phyloP scores from a whole-genome alignment of 1,140 invertebrate genomes.

The Bombus polaris region DNA sequence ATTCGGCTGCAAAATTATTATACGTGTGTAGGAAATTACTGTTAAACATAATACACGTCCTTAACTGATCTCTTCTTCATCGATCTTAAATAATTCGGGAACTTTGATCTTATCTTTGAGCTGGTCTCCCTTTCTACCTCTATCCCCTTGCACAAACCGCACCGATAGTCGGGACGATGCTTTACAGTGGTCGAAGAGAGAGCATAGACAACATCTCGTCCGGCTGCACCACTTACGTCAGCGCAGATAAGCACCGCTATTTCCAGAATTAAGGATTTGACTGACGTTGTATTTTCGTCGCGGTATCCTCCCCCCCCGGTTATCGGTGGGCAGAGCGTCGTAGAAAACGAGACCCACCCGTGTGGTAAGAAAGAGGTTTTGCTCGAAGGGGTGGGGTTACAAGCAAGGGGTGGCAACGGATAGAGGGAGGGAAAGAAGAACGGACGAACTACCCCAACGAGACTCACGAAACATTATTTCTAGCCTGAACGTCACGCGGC shows the following conservation, averaged over 20 bases:
- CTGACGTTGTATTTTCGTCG: constrained; percentile 60
- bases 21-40: not conserved
- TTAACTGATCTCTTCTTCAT: not conserved
- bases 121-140: not conserved
- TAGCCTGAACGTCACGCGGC: constrained; percentile 45
- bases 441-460: constrained; percentile 33
- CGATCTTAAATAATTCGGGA: not conserved
- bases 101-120: constrained; percentile 8
- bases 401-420: not conserved
- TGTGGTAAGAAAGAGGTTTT: not conserved
- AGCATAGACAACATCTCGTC: not conserved
- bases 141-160: no score
- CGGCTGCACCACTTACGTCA: constrained; percentile 56
- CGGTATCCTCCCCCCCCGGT: not conserved
- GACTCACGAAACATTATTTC: constrained; percentile 65
- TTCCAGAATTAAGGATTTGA: constrained; percentile 63
- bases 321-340: constrained; percentile 32
- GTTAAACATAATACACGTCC: not conserved
- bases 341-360: not conserved
- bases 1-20: not conserved
- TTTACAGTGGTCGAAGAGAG: constrained; percentile 47
- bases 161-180: constrained; percentile 26
- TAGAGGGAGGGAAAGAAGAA: not conserved
- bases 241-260: constrained; percentile 55
- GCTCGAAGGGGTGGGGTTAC: not conserved